Evolutionary conservation across 1,140 invertebrate genomes (phyloP).

Genomic region (Drosophila tsacasi): DNA sequence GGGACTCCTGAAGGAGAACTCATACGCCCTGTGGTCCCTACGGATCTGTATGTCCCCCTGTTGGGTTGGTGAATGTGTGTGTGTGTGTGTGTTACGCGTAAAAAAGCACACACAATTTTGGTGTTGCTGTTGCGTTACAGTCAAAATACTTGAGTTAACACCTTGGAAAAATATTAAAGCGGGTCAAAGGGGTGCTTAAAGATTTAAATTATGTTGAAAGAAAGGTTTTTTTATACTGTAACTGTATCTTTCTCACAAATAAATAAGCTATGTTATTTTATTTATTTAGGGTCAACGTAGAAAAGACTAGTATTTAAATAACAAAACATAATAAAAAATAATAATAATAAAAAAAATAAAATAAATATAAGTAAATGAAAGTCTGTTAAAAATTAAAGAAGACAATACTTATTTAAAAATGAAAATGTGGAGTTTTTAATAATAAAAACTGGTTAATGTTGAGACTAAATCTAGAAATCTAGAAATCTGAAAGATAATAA

Average conservation of each 20-base stretch:
- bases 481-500: too few relatives aligned
- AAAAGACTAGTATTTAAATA: background rate
- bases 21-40: slow-evolving; percentile 14
- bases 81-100: slow-evolving; percentile 39
- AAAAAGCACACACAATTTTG: slow-evolving; percentile 42
- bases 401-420: background rate
- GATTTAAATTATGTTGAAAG: background rate
- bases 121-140: slow-evolving; percentile 6
- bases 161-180: background rate
- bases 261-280: background rate
- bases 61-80: slow-evolving; percentile 8
- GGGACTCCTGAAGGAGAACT: slow-evolving; percentile 22
- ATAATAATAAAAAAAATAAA: too few relatives aligned
- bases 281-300: background rate
- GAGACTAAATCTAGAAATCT: too few relatives aligned
- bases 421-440: too few relatives aligned
- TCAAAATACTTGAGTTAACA: background rate
- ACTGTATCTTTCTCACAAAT: background rate
- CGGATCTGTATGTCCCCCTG: slow-evolving; percentile 5
- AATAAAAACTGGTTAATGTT: too few relatives aligned
- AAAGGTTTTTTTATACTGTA: background rate
- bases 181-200: too few relatives aligned
- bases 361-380: too few relatives aligned
- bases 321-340: background rate
- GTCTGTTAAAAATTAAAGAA: background rate